These are phyloP conservation scores for Thermophis baileyi DNA, from an alignment of 2,113 vertebrate genomes.

Conservation along the genomic window DNA sequence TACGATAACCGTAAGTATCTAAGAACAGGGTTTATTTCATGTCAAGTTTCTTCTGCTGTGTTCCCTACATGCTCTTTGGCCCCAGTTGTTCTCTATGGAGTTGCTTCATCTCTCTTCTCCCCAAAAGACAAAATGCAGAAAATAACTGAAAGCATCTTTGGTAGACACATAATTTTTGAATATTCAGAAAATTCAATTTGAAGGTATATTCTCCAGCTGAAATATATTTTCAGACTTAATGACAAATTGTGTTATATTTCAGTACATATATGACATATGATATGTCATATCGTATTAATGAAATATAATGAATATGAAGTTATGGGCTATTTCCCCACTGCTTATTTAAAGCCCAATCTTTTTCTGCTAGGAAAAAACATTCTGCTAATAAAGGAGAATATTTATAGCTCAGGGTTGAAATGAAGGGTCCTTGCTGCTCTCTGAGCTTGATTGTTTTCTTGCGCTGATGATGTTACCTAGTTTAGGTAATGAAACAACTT, in stretches of 20 bases:
- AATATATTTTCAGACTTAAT: background rate
- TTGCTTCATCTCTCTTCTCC: background rate
- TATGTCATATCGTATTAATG: too few species aligned
- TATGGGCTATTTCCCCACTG: background rate
- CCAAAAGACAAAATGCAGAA: background rate
- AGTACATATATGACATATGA: background rate
- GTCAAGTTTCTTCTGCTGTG: background rate
- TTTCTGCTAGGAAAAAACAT: background rate
- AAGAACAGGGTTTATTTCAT: background rate
- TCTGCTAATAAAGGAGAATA: background rate
- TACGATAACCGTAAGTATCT: constrained; percentile 95
- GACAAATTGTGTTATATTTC: background rate
- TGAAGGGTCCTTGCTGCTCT: too few species aligned
- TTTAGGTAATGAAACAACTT: background rate
- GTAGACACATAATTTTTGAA: background rate
- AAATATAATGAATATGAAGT: too few species aligned
- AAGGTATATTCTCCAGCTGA: background rate
- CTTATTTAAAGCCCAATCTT: background rate
- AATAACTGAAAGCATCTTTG: background rate
- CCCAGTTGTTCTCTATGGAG: background rate
- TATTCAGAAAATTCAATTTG: background rate
- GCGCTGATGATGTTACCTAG: background rate
- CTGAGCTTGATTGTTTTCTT: background rate
- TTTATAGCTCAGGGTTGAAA: background rate
- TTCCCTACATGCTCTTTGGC: background rate